Conservation (phyloP, 2,888 invertebrate species). For the Liposcelis brunnea region DNA sequence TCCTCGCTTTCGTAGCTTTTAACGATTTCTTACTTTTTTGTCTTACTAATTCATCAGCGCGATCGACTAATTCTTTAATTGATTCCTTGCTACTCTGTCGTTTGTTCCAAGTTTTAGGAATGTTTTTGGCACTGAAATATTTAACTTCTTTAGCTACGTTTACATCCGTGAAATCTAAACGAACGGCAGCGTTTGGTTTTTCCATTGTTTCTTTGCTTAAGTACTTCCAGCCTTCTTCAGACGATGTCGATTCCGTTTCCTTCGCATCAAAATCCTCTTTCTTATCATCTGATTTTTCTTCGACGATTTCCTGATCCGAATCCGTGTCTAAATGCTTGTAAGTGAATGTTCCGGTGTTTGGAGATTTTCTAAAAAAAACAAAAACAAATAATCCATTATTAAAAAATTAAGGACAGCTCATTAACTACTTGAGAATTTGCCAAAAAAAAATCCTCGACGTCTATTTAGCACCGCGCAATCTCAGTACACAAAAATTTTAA, state of each 20-base stretch:
- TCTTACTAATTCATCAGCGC: constrained; percentile 60
- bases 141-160: too few relatives aligned
- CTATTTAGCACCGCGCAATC: too few relatives aligned
- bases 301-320: constrained; percentile 39
- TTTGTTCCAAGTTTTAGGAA: too few relatives aligned
- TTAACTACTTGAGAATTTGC: too few relatives aligned
- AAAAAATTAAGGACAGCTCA: constrained; percentile 4
- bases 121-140: too few relatives aligned
- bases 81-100: constrained; percentile 35
- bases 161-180: constrained; percentile 19
- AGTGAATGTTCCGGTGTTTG: constrained; percentile 65
- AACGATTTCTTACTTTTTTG: constrained; percentile 29
- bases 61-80: constrained; percentile 57
- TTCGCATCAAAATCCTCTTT: constrained; percentile 19
- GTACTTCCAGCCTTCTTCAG: constrained; percentile 48
- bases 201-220: constrained; percentile 15
- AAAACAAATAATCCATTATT: background rate
- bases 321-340: constrained; percentile 77
- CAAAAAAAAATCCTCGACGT: too few relatives aligned
- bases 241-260: constrained; percentile 29
- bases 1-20: constrained; percentile 13
- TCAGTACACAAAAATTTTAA: too few relatives aligned
- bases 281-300: constrained; percentile 32
- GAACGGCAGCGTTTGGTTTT: constrained; percentile 21
- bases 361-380: constrained; percentile 46